Evolutionary conservation across 2,113 vertebrate genomes (phyloP), one percentile per base, ranked within the genome.

Genomic region (Alligator mississippiensis): DNA sequence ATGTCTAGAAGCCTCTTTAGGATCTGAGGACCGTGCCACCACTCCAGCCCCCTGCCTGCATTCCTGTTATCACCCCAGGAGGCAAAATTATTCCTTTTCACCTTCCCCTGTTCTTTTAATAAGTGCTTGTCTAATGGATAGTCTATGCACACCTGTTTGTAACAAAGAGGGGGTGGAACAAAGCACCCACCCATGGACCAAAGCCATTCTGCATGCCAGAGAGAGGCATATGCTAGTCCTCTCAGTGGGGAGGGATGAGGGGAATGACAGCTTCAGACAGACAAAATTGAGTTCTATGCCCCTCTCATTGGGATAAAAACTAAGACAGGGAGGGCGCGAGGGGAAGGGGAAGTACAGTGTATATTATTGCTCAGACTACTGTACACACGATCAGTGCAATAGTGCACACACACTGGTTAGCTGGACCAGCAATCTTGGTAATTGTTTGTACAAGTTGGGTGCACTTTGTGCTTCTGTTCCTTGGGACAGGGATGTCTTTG

Each of bases 111-210:
- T 82, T 88, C 95, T 95, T 93, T 95, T 96, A 93, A 95, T 95
- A 89, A 93, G 57, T 13, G 1, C 72, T 96, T 96, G 90, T 90
- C 93, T 97, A 97, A 96, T 62, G 12, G 90, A 66, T 18, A 82
- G 90, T 88, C 86, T 95, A 91, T 97, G 80, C 93, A 86, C 96
- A 97, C 95, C 95, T 97, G 96, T 95, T 94, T 92, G 85, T 77
- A 88, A 88, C 57, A 21, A 54, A 91, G 74, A 79, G 38, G 68
- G 83, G 60, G 9, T 28, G 17, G 91, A 81, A 7, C 7, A 82
- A 94, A 79, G 55, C 0, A 0, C 57, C 17, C 80, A 57, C 68
- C 61, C 87, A 68, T 6, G 30, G 28, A 4, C 5, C 0, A 0
- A 85, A 77, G n/a, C 61, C 0, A 0, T 77, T 70, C 90, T 34